Evolutionary conservation across 2,113 vertebrate species (phyloP), one percentile per base, ranked within the genome.

Genomic region (Microcebus lehilahytsara): DNA sequence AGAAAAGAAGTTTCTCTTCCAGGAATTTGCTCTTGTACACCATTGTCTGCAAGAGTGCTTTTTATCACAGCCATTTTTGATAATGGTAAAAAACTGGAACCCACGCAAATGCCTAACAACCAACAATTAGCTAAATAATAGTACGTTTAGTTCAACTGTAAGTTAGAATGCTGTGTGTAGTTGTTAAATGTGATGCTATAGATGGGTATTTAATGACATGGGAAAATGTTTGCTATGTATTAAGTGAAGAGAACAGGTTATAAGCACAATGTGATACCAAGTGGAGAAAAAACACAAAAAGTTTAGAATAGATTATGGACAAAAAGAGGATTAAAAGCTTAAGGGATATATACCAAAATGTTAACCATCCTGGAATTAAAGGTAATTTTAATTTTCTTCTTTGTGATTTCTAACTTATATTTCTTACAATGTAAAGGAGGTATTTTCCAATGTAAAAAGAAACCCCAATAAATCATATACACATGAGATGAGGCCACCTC

Each of bases 371-470:
- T 69, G 8, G 3, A 71, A 81, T 51, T 27, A 77, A 77, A 40
- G 71, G 40, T 23, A 32, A 74, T 93, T 92, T 75, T 37, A 92
- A 92, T 64, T 74, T 88, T 87, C 64, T 96, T 79, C 80, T 62
- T 87, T 53, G 60, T 72, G 58, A 88, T 71, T 97, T 90, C 64
- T 22, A 89, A 85, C 30, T 64, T 37, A 14, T 37, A 60, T 66
- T 90, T 80, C 32, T 42, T 81, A n/a, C 3, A 64, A 80, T 22
- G 13, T 16, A 30, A 34, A 49, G 5, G 25, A 51, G n/a, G 17
- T 16, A n/a, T 92, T 77, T 32, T 49, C 34, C n/a, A 64, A 27
- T 22, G 17, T 40, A 58, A 51, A 78, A 37, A 53, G 49, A 80
- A 74, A 56, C 5, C 8, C 37, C 2, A 51, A 67, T 58, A 46